Percentiles rank a stretch among this genome's conserved stretches.
Evolutionary conservation across 2,113 vertebrate genomes (phyloP).

Genomic region (Calonectris borealis): DNA sequence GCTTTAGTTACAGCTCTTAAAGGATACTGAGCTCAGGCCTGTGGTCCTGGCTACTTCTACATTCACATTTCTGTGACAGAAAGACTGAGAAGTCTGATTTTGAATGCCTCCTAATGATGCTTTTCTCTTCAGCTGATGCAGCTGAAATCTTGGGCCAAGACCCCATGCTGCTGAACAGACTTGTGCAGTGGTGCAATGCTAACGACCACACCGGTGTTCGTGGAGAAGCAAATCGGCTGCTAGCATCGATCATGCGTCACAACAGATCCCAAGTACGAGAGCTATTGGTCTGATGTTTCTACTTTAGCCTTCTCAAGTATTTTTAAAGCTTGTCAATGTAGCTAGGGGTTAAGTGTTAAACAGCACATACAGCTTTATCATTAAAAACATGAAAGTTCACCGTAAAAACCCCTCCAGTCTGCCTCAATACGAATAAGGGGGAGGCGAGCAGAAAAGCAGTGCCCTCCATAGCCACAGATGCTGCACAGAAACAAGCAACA

Average conservation of each 20-base stretch:
- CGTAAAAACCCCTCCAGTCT: neutral
- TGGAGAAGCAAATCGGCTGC: constrained; percentile 82
- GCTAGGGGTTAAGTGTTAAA: neutral
- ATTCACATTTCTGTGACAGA: neutral
- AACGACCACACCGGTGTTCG: constrained; percentile 76
- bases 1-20: neutral
- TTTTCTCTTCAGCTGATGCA: constrained; percentile 76
- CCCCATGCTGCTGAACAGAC: constrained; percentile 71
- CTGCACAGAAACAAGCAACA: rapidly evolving
- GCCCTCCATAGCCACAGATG: neutral
- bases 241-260: constrained; percentile 84
- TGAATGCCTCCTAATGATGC: neutral
- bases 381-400: neutral
- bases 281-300: rapidly evolving
- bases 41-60: no score
- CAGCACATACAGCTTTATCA: neutral
- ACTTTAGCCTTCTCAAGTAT: neutral
- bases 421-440: neutral
- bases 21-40: neutral
- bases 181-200: constrained; percentile 84
- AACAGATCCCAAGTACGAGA: constrained; percentile 78
- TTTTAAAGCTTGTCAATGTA: neutral
- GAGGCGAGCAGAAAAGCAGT: neutral
- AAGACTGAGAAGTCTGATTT: neutral
- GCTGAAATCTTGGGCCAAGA: constrained; percentile 82